Evolutionary conservation across 2,888 invertebrate species (phyloP).

Genomic region (Philereme transversata): DNA sequence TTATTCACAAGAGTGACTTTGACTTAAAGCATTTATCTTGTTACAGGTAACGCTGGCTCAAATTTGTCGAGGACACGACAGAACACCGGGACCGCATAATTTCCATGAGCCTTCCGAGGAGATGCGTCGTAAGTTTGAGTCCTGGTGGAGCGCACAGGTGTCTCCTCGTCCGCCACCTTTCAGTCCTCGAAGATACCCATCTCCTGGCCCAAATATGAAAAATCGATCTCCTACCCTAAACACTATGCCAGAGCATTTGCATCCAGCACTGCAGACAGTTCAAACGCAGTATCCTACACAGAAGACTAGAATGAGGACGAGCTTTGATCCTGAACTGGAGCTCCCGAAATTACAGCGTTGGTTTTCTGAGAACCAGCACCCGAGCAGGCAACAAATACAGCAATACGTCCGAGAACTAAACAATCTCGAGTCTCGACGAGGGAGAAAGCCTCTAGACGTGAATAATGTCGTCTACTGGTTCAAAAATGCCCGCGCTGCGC

Average conservation of each 20-base stretch:
- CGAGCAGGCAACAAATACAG: constrained; percentile 97
- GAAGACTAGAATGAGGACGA: constrained; percentile 97
- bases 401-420: constrained; percentile 98
- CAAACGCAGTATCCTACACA: constrained; percentile 91
- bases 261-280: constrained; percentile 90
- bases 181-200: constrained; percentile 77
- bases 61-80: constrained; percentile 90
- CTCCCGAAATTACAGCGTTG: constrained; percentile 97
- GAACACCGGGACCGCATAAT: constrained; percentile 85
- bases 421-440: constrained; percentile 94
- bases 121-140: constrained; percentile 93
- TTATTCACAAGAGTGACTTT: constrained; percentile 53
- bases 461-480: constrained; percentile 99
- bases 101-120: constrained; percentile 92
- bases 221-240: constrained; percentile 77
- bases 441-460: constrained; percentile 96
- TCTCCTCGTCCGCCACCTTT: constrained; percentile 84
- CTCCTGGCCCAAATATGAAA: constrained; percentile 71
- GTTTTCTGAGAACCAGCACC: constrained; percentile 99
- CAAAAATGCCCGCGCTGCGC: constrained; percentile 98
- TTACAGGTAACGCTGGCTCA: constrained; percentile 91
- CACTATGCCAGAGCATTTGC: constrained; percentile 83
- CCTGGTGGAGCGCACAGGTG: constrained; percentile 93
- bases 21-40: constrained; percentile 54
- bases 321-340: constrained; percentile 98